These are phyloP conservation scores for Merluccius polli DNA, from an alignment of 2,797 vertebrate genomes.

Conservation along the genomic window DNA sequence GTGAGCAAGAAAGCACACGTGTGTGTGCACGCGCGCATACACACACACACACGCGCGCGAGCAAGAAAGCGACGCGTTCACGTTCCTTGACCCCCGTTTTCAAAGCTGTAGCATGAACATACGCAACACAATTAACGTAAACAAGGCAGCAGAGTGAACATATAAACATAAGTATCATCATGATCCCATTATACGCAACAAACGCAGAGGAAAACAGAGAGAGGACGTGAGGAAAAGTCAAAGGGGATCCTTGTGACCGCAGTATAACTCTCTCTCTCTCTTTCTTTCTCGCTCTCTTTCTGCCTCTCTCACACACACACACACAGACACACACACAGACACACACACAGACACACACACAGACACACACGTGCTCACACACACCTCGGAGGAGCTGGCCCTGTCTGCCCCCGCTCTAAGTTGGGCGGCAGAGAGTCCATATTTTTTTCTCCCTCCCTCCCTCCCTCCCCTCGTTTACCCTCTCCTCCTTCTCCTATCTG, in stretches of 20 bases:
- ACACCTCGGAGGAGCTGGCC: conserved; percentile 71
- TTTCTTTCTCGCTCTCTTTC: no score
- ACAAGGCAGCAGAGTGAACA: no score
- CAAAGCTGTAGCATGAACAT: no score
- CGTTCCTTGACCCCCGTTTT: no score
- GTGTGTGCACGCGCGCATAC: no score
- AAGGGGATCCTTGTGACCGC: conserved; percentile 27
- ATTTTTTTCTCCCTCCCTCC: conserved; percentile 47
- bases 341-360: conserved; percentile 9
- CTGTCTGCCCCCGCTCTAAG: conserved; percentile 72
- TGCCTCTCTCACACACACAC: not conserved
- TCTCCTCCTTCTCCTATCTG: conserved; percentile 60
- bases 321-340: conserved; percentile 27
- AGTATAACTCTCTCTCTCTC: not conserved
- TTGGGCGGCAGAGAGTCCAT: conserved; percentile 66
- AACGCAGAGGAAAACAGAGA: conserved; percentile 10
- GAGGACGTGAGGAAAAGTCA: conserved; percentile 28
- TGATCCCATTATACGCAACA: not conserved
- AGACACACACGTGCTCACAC: conserved; percentile 26
- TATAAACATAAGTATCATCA: no score
- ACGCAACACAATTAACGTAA: no score
- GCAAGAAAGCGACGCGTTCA: no score
- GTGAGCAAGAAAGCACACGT: no score
- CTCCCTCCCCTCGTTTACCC: conserved; percentile 63
- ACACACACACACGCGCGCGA: no score